Conservation (phyloP, 2,888 invertebrate species). For the Euspilapteryx auroguttella region DNA sequence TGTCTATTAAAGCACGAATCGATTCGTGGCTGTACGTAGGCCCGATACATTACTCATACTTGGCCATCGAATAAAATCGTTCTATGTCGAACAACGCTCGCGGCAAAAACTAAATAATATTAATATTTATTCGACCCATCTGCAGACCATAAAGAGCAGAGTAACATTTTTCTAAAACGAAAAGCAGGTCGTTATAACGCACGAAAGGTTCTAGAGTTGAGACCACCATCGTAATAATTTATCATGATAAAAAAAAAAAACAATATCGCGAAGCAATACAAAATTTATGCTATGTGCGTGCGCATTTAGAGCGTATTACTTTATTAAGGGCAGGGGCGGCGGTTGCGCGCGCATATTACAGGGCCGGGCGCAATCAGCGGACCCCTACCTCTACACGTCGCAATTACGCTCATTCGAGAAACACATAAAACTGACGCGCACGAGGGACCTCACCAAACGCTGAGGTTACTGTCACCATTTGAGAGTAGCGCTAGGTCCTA, state of each 20-base stretch:
- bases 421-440: conserved; percentile 30
- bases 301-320: conserved; percentile 57
- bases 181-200: conserved; percentile 38
- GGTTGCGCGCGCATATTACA: conserved; percentile 29
- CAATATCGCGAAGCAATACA: conserved; percentile 23
- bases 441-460: too few species aligned
- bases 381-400: conserved; percentile 37
- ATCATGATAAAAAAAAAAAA: conserved; percentile 46
- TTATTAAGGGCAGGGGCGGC: conserved; percentile 50
- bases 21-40: background rate
- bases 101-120: conserved; percentile 29
- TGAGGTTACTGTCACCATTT: too few species aligned
- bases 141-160: conserved; percentile 25
- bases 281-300: conserved; percentile 56
- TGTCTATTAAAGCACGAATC: too few species aligned
- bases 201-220: conserved; percentile 14
- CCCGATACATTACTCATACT: background rate
- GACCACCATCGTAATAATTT: conserved; percentile 55
- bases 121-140: conserved; percentile 17
- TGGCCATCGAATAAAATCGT: conserved; percentile 9
- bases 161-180: conserved; percentile 45
- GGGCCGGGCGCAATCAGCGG: conserved; percentile 25
- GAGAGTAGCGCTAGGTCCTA: too few species aligned
- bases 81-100: conserved; percentile 14
- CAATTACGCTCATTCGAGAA: conserved; percentile 44